Evolutionary conservation across 2,888 invertebrate genomes (phyloP).

Genomic region (Drosophila rubida): DNA sequence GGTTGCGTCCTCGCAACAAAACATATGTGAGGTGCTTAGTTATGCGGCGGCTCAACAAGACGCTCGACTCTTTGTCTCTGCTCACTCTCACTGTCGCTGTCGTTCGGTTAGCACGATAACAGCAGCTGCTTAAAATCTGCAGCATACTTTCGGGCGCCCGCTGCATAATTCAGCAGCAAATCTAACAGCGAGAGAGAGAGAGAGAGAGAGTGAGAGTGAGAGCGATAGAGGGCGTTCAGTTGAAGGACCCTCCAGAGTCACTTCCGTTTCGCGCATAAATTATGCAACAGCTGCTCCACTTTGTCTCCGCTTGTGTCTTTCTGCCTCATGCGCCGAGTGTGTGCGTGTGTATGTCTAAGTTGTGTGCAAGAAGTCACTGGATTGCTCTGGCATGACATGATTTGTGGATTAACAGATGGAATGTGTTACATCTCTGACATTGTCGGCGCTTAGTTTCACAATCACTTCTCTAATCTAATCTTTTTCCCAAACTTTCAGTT

Average conservation of each 20-base stretch:
- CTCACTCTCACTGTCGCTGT: too few relatives aligned
- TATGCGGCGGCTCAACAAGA: constrained; percentile 23
- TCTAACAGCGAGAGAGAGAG: constrained; percentile 12
- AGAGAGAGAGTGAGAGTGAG: not conserved
- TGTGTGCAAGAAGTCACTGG: constrained; percentile 25
- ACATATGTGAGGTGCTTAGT: constrained; percentile 23
- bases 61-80: not conserved
- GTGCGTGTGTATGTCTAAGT: not conserved
- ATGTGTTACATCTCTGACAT: not conserved
- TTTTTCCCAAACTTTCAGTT: too few relatives aligned
- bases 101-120: constrained; percentile 6
- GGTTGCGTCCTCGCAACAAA: constrained; percentile 4
- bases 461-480: not conserved
- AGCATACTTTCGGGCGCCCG: constrained; percentile 33
- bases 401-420: constrained; percentile 4
- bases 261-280: constrained; percentile 56
- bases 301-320: constrained; percentile 23
- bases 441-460: not conserved
- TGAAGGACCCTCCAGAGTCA: constrained; percentile 30
- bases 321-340: too few relatives aligned
- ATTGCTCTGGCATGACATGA: constrained; percentile 9
- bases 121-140: constrained; percentile 35
- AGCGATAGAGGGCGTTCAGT: constrained; percentile 2
- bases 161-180: constrained; percentile 54
- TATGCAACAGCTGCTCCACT: constrained; percentile 57